Percentiles rank a stretch among this genome's conserved stretches.
These are phyloP conservation scores for Falcunculus frontatus DNA, from an alignment of 2,113 vertebrate species.

Conservation along the genomic window DNA sequence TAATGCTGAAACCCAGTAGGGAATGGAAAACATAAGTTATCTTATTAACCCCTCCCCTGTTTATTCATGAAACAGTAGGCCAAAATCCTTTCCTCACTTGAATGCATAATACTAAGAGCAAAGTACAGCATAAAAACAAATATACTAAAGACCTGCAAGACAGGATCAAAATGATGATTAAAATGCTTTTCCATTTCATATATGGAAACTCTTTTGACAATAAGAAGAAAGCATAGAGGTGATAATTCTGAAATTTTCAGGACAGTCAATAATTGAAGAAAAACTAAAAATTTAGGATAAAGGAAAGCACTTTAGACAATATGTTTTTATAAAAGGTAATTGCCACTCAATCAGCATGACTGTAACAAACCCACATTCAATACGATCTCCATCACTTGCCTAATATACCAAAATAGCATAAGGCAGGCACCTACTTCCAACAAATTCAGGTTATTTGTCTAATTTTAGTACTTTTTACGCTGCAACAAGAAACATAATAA, in stretches of 20 bases:
- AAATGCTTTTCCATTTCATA: not conserved
- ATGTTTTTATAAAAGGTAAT: not conserved
- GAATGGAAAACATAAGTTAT: not conserved
- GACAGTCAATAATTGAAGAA: not conserved
- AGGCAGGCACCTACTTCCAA: not conserved
- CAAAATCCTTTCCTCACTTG: not conserved
- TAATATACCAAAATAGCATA: not conserved
- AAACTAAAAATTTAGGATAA: not conserved
- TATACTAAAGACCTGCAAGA: not conserved
- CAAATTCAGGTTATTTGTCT: not conserved
- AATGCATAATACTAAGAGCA: not conserved
- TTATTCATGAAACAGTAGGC: not conserved
- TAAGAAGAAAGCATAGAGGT: not conserved
- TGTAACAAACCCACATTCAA: not conserved
- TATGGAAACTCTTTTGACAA: not conserved
- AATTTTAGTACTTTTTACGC: not conserved
- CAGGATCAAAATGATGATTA: not conserved
- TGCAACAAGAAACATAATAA: not conserved
- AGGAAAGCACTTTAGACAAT: not conserved
- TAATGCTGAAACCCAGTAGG: not conserved
- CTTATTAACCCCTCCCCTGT: not conserved
- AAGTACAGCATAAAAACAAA: not conserved
- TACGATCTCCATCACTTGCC: not conserved
- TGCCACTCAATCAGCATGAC: not conserved
- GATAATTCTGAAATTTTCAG: not conserved